A percentile compares a stretch with the other conserved stretches of the same genome.
These are phyloP conservation scores for Myocastor coypus DNA, from an alignment of 2,113 vertebrate species.

Conservation along the genomic window DNA sequence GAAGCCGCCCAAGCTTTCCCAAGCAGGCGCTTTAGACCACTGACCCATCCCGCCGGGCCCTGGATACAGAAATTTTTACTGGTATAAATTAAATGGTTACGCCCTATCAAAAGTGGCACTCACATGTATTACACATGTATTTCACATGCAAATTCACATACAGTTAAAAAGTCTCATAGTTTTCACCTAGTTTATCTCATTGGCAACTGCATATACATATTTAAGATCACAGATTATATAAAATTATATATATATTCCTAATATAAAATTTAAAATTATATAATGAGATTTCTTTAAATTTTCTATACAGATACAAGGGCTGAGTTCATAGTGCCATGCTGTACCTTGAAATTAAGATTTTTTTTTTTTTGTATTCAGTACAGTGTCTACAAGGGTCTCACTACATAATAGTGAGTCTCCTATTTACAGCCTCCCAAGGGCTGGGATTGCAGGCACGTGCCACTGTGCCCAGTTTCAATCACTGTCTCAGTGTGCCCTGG, in stretches of 20 bases:
- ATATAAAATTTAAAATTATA: not conserved
- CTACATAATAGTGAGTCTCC: too few relatives aligned
- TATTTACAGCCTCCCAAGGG: too few relatives aligned
- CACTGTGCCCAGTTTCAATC: too few relatives aligned
- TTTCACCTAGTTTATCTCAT: not conserved
- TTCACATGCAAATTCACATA: not conserved
- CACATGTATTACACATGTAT: too few relatives aligned
- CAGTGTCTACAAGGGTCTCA: too few relatives aligned
- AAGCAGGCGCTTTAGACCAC: too few relatives aligned
- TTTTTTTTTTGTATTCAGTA: too few relatives aligned
- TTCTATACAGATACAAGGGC: not conserved
- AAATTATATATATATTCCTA: not conserved
- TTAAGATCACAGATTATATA: slow-evolving; percentile 20
- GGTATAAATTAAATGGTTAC: not conserved
- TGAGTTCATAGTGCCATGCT: not conserved
- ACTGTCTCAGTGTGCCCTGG: too few relatives aligned
- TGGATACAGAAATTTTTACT: not conserved
- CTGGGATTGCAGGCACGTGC: too few relatives aligned
- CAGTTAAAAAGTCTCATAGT: slow-evolving; percentile 9
- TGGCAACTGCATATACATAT: not conserved
- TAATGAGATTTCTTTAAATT: not conserved
- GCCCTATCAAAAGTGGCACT: not conserved
- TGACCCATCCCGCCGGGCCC: too few relatives aligned
- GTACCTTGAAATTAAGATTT: too few relatives aligned
- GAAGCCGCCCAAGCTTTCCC: too few relatives aligned